Evolutionary conservation across 1,140 invertebrate species (phyloP).

Genomic region (Mya arenaria): DNA sequence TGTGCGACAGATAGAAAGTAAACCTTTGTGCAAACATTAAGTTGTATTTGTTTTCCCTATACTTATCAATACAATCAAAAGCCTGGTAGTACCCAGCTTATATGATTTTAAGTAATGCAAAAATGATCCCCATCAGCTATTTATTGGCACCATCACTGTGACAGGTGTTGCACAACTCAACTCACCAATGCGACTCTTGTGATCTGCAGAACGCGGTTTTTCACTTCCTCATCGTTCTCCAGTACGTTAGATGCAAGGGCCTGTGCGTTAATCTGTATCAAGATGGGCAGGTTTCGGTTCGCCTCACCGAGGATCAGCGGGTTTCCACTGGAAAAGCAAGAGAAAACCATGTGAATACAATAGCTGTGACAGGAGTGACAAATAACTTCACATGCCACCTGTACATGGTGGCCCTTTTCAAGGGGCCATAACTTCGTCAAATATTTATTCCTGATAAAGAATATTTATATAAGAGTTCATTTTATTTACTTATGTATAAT

Average conservation of each 20-base stretch:
- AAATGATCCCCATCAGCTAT: neutral
- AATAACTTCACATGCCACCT: neutral
- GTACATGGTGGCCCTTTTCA: neutral
- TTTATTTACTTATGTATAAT: neutral
- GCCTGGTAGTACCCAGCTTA: neutral
- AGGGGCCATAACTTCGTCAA: neutral
- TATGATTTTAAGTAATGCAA: neutral
- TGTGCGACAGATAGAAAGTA: neutral
- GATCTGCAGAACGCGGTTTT: constrained; percentile 86
- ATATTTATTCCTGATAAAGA: neutral
- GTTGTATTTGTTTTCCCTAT: neutral
- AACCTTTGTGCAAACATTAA: neutral
- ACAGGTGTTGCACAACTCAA: neutral
- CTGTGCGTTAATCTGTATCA: constrained; percentile 95
- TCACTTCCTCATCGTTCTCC: constrained; percentile 82
- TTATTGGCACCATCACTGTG: neutral
- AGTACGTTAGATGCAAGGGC: constrained; percentile 92
- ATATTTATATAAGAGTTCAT: neutral
- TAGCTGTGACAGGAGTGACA: neutral
- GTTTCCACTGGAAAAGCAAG: constrained; percentile 86
- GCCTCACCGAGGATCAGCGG: constrained; percentile 91
- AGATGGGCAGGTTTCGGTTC: constrained; percentile 93
- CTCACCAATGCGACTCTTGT: constrained; percentile 89
- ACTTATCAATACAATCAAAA: neutral
- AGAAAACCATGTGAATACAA: neutral